Evolutionary conservation across 1,140 invertebrate genomes (phyloP).

Genomic region (Neodiprion lecontei): DNA sequence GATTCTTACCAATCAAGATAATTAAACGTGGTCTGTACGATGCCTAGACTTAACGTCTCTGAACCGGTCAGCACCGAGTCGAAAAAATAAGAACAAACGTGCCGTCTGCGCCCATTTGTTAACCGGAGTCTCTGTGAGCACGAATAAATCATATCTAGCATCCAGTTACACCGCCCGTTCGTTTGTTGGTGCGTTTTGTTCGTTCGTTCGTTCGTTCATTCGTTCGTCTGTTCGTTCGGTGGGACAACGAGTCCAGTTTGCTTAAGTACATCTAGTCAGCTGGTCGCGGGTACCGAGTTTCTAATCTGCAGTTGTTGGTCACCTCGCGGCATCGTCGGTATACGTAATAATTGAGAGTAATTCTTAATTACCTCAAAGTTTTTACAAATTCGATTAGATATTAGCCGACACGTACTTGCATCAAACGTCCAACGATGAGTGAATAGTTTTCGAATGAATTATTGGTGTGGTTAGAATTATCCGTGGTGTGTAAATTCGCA

Average conservation of each 20-base stretch:
- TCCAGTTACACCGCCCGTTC: background rate
- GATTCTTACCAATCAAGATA: background rate
- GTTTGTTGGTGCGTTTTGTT: constrained; percentile 1
- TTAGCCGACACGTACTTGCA: too few relatives aligned
- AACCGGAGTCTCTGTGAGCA: background rate
- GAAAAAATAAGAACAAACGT: background rate
- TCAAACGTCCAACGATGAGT: background rate
- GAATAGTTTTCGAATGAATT: background rate
- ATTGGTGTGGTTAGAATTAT: too few relatives aligned
- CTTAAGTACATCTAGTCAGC: background rate
- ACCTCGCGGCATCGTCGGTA: background rate
- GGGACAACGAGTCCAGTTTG: background rate
- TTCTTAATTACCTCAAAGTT: background rate
- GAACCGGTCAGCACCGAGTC: background rate
- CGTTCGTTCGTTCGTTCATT: background rate
- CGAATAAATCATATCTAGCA: constrained; percentile 1
- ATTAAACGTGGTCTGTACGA: too few relatives aligned
- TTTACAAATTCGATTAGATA: background rate
- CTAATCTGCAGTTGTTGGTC: background rate
- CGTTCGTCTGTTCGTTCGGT: background rate
- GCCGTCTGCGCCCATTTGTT: background rate
- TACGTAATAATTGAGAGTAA: background rate
- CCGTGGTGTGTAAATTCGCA: too few relatives aligned
- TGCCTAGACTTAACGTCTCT: too few relatives aligned
- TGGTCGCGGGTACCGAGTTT: background rate